Percentiles rank a stretch among this genome's conserved stretches.
Conservation (phyloP, 1,140 invertebrate genomes). For the Cydia strobilella region DNA sequence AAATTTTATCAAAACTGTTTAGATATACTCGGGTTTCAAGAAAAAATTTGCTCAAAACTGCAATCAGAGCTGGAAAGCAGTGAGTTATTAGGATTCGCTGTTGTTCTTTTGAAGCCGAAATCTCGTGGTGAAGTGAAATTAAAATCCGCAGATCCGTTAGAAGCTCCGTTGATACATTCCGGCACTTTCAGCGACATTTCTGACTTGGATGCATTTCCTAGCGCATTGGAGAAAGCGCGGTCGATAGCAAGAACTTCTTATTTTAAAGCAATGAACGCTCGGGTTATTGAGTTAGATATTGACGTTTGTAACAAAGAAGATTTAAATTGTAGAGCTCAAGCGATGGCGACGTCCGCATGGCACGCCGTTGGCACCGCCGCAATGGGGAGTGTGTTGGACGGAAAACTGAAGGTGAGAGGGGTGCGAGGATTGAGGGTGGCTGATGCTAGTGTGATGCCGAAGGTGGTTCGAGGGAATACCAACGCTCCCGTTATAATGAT, state of each 20-base stretch:
- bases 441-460: slow-evolving; percentile 83
- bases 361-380: slow-evolving; percentile 79
- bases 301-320: slow-evolving; percentile 45
- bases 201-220: slow-evolving; percentile 72
- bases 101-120: slow-evolving; percentile 67
- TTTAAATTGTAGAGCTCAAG: slow-evolving; percentile 46
- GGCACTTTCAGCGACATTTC: slow-evolving; percentile 82
- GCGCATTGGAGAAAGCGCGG: slow-evolving; percentile 47
- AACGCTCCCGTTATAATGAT: slow-evolving; percentile 82
- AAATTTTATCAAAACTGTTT: slow-evolving; percentile 45
- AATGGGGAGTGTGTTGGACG: slow-evolving; percentile 79
- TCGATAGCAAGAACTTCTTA: slow-evolving; percentile 54
- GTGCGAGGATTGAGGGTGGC: slow-evolving; percentile 80
- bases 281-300: slow-evolving; percentile 50
- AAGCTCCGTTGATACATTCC: slow-evolving; percentile 85
- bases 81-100: slow-evolving; percentile 52
- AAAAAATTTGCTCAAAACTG: slow-evolving; percentile 51
- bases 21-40: slow-evolving; percentile 52
- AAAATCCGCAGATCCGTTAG: slow-evolving; percentile 81
- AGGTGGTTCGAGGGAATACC: slow-evolving; percentile 83
- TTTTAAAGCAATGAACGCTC: slow-evolving; percentile 52
- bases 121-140: slow-evolving; percentile 78
- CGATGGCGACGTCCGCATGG: slow-evolving; percentile 60
- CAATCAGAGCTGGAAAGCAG: slow-evolving; percentile 45
- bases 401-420: slow-evolving; percentile 78